Conservation (phyloP, 2,888 invertebrate genomes). For the Junonia oenone region DNA sequence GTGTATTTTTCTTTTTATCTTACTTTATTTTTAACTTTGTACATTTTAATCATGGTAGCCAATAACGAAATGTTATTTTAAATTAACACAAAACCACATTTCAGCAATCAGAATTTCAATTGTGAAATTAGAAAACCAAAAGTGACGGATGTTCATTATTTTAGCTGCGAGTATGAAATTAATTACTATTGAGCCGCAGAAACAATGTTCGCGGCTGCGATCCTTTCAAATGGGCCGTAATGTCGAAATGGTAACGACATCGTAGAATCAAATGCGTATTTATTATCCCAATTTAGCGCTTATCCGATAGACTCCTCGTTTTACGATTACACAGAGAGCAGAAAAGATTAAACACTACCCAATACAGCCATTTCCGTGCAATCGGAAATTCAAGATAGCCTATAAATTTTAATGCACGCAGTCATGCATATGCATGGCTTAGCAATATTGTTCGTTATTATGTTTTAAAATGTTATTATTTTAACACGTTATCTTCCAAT, state of each 20-base stretch:
- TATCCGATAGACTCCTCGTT: conserved; percentile 10
- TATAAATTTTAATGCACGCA: no score
- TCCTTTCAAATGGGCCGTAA: not conserved
- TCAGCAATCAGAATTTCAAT: not conserved
- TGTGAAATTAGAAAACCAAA: not conserved
- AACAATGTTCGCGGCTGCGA: not conserved
- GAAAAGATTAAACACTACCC: not conserved
- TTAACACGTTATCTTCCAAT: no score
- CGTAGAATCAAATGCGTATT: conserved; percentile 20
- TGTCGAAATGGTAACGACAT: conserved; percentile 5
- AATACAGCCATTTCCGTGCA: not conserved
- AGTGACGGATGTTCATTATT: not conserved
- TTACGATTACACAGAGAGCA: not conserved
- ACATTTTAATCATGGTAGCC: no score
- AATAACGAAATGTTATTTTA: not conserved
- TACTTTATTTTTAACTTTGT: no score
- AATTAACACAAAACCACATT: not conserved
- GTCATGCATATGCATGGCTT: no score
- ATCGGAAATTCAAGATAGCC: no score
- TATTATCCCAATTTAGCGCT: conserved; percentile 17
- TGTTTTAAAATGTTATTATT: no score
- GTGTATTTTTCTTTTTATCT: no score
- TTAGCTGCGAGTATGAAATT: not conserved
- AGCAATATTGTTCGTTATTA: no score
- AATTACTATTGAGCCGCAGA: not conserved